Percentiles rank a stretch among this genome's conserved stretches.
Conservation (phyloP, 2,888 invertebrate species). For the Clunio marinus region DNA sequence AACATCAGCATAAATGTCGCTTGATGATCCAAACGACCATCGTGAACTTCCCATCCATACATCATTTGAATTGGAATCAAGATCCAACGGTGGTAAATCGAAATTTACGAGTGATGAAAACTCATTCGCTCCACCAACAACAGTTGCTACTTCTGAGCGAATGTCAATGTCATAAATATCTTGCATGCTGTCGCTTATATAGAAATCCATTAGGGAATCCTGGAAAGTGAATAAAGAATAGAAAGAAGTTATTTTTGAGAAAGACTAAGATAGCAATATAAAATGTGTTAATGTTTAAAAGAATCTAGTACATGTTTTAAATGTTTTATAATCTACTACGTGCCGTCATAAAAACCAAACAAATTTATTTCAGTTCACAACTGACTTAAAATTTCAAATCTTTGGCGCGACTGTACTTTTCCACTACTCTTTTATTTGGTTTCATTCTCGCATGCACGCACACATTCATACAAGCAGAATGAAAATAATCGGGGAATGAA, state of each 20-base stretch:
- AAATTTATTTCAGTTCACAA: slow-evolving; percentile 7
- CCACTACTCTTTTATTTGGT: too few species aligned
- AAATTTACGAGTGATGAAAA: slow-evolving; percentile 53
- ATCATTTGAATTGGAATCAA: slow-evolving; percentile 48
- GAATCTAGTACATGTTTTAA: too few species aligned
- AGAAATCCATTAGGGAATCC: slow-evolving; percentile 59
- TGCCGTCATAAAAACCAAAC: too few species aligned
- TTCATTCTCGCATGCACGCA: not conserved
- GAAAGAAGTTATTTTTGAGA: slow-evolving; percentile 33
- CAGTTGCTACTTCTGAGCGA: slow-evolving; percentile 76
- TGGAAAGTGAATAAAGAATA: slow-evolving; percentile 54
- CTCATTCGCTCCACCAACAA: slow-evolving; percentile 68
- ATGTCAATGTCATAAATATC: slow-evolving; percentile 90
- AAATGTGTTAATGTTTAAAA: not conserved
- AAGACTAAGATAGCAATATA: slow-evolving; percentile 1
- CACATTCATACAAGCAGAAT: not conserved
- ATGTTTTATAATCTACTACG: too few species aligned
- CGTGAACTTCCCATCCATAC: slow-evolving; percentile 43
- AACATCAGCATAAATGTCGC: slow-evolving; percentile 71
- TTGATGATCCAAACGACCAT: slow-evolving; percentile 58
- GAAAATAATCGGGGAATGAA: not conserved
- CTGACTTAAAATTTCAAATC: slow-evolving; percentile 29
- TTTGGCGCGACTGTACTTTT: slow-evolving; percentile 35
- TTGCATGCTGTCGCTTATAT: slow-evolving; percentile 70
- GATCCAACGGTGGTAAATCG: slow-evolving; percentile 52